Evolutionary conservation across 2,888 invertebrate genomes (phyloP), one percentile per base, ranked within the genome.

Genomic region (Philonicus albiceps): DNA sequence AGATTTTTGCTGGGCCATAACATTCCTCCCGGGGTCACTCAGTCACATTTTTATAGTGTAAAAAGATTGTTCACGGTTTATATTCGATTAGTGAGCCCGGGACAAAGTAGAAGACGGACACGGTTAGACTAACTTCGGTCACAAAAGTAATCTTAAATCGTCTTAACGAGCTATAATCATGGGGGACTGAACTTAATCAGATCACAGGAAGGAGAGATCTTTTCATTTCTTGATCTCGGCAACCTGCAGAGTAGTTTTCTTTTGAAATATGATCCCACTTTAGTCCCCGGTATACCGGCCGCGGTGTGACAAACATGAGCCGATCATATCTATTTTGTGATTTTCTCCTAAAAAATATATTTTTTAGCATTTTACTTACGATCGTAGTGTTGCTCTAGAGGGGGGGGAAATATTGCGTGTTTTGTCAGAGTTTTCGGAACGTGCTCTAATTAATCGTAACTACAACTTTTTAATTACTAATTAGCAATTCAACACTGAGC

Each of bases 111-210:
- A 78, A 72, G 83, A 64, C 19, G 22, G 27, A 22, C 64, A 1
- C 64, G 64, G 64, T 22, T 22, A 31, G 34, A 27, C 37, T 64
- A 31, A 64, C 49, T 34, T 72, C n/a, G 64, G 34, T 7, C 84
- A 84, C 73, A 84, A 73, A 83, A 73, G 73, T 73, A 19, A 27
- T 84, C 73, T 84, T 73, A 84, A 84, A 22, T 84, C 84, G 53
- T 73, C 84, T 83, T 73, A 84, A 84, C 73, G 27, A 84, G 22
- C 40, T 13, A 27, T 73, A 84, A 84, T 73, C 73, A 37, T 19
- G 81, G 55, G 81, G 55, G 13, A 3, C 64, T 43, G 73, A 84
- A 72, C 73, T 43, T 84, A 73, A 84, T 72, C 73, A 73, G 43
- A 84, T 84, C 73, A 64, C 81, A 84, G 84, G 73, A 73, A 43